Percentiles rank a stretch among this genome's conserved stretches.
Evolutionary conservation across 2,888 invertebrate genomes (phyloP).

Genomic region (Limulus polyphemus): DNA sequence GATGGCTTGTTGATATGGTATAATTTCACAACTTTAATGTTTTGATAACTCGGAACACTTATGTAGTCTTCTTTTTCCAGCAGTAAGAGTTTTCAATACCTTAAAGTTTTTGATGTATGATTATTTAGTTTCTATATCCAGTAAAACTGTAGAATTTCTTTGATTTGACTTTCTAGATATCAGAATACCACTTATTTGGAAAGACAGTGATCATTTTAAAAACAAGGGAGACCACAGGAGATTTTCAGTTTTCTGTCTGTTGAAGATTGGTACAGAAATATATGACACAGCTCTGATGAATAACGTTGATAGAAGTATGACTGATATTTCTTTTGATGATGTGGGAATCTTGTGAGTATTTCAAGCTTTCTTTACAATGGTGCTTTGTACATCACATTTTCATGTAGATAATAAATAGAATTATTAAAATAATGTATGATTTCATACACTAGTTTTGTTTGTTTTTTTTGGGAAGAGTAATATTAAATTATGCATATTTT

Average conservation of each 20-base stretch:
- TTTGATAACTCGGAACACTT: too few relatives aligned
- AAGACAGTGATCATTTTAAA: constrained; percentile 52
- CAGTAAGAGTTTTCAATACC: too few relatives aligned
- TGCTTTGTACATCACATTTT: background rate
- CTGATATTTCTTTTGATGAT: constrained; percentile 51
- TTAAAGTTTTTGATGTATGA: too few relatives aligned
- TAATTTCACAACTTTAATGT: too few relatives aligned
- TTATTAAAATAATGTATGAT: too few relatives aligned
- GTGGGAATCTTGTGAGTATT: constrained; percentile 41
- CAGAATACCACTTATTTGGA: constrained; percentile 52
- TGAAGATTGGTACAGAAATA: constrained; percentile 49
- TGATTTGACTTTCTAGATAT: constrained; percentile 37
- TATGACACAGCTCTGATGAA: constrained; percentile 49
- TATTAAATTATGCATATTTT: too few relatives aligned
- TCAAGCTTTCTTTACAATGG: background rate
- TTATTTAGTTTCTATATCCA: too few relatives aligned
- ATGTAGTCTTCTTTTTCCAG: too few relatives aligned
- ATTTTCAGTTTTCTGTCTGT: constrained; percentile 51
- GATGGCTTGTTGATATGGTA: too few relatives aligned
- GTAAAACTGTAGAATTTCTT: background rate
- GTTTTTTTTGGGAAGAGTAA: too few relatives aligned
- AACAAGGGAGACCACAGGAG: constrained; percentile 50
- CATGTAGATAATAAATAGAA: too few relatives aligned
- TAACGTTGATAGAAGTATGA: constrained; percentile 49
- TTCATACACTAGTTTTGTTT: too few relatives aligned